Evolutionary conservation across 2,113 vertebrate genomes (phyloP).

Genomic region (Abramis brama): DNA sequence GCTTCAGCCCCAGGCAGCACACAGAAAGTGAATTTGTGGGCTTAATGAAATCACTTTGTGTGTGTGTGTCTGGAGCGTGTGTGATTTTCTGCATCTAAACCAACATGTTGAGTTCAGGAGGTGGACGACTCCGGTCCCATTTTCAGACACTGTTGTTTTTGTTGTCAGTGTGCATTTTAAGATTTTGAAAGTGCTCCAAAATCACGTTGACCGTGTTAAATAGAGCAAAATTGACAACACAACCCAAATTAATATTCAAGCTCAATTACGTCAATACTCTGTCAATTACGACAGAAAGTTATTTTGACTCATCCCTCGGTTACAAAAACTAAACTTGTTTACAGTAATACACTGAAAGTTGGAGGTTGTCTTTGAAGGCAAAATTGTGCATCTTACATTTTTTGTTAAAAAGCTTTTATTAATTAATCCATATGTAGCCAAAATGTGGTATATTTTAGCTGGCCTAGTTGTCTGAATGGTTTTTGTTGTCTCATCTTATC

Average conservation of each 20-base stretch:
- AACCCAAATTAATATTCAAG: neutral
- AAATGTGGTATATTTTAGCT: neutral
- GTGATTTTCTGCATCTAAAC: slow-evolving; percentile 36
- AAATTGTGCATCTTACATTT: neutral
- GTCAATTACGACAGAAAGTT: neutral
- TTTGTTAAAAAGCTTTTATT: neutral
- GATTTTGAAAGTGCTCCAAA: neutral
- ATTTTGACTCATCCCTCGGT: neutral
- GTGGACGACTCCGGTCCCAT: neutral
- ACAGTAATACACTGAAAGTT: neutral
- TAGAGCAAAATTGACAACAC: neutral
- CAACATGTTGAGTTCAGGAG: slow-evolving; percentile 12
- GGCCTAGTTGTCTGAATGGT: neutral
- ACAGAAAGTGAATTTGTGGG: slow-evolving; percentile 12
- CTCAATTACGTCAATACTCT: too few species aligned
- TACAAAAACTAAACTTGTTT: neutral
- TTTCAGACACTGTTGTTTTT: neutral
- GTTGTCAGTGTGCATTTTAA: neutral
- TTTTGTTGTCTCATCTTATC: neutral
- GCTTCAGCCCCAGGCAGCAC: slow-evolving; percentile 54
- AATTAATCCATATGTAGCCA: neutral
- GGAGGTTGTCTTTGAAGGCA: neutral
- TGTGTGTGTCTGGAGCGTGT: slow-evolving; percentile 23
- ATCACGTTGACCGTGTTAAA: neutral
- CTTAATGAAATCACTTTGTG: slow-evolving; percentile 19